Evolutionary conservation across 2,113 vertebrate species (phyloP), one percentile per base, ranked within the genome.

Genomic region (Pseudopodoces humilis): DNA sequence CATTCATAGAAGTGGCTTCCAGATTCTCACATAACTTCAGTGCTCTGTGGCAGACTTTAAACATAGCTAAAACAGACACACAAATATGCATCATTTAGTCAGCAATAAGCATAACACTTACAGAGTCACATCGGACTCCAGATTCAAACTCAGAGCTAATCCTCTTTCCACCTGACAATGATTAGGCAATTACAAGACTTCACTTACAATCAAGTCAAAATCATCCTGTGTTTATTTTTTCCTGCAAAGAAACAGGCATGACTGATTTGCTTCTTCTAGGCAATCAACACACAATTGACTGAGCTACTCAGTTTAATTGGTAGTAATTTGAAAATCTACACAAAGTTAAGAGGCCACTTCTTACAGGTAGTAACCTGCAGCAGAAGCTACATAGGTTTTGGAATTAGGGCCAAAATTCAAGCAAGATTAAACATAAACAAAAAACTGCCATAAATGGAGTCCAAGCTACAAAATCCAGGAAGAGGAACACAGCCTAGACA

Each of bases 131-230:
- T 0, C 75, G 47, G 43, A 83, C 75, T 88, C 56, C 56, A 85
- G 59, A 63, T 49, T 64, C 85, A 88, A 83, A 71, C 28, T 7
- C 33, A 65, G 25, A 47, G 49, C 53, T 96, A 94, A 96, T 95
- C 88, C 86, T 71, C 88, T 93, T 86, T 93, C 93, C 94, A 96
- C 88, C 88, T 95, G 94, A 94, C 72, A 90, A 76, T 71, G 69
- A 92, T 95, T 90, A 97, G 80, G 65, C 83, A 84, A 86, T 92
- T 94, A 58, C 9, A 86, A 75, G 49, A 86, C 72, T 81, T 92
- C 67, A 60, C 44, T 78, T 68, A 86, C 2, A 74, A 69, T 49
- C 50, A 88, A 18, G 25, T 88, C 64, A 92, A 88, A 94, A 94
- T 33, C 41, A 68, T 20, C 47, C 47, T 4, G 0, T 16, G 3